Base-by-base conservation (phyloP, 2,797 vertebrate species). In the Mustela erminea region DNA sequence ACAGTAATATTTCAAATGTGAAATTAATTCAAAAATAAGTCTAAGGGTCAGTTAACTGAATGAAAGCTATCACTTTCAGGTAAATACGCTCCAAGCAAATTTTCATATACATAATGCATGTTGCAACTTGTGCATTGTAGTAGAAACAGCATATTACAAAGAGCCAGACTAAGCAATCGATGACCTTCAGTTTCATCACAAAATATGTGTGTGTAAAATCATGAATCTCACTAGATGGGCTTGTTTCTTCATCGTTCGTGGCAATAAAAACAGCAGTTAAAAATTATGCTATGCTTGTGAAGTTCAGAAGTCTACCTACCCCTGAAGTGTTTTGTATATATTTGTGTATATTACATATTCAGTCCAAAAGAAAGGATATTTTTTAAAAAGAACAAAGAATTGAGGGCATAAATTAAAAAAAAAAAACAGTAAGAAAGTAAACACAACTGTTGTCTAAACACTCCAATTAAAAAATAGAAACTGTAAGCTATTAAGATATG, bases 1-100 rank as follows among this genome's bases (percentile, higher is more conserved):
- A 58, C 14, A 93, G 4, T 96, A 93, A 7, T 96, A 77, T 83
- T 77, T 87, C 12, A 87, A 70, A 87, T 90, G 23, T 56, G 54
- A 21, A 78, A 29, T 56, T 75, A 15, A 70, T 32, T 32, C 62
- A 38, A 64, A 77, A 74, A 66, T 35, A 70, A 83, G 15, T 62
- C n/a, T 23, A 38, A 35, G 18, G 1, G 14, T 87, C 64, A 83
- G 17, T n/a, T 62, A 56, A 21, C 17, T 86, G 29, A 91, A n/a
- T n/a, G n/a, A 77, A 54, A 14, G 70, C 41, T 78, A 35, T 54
- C 46, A 68, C 7, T 60, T 2, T 78, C 8, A 49, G 70, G 18
- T 38, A 68, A 41, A 46, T n/a, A 23, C 14, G 21, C 27, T 77
- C 29, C 2, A 43, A 23, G 58, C 13, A 43, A 41, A 32, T 15